Conservation (phyloP, 2,888 invertebrate species). For the Amphiduros pacificus region DNA sequence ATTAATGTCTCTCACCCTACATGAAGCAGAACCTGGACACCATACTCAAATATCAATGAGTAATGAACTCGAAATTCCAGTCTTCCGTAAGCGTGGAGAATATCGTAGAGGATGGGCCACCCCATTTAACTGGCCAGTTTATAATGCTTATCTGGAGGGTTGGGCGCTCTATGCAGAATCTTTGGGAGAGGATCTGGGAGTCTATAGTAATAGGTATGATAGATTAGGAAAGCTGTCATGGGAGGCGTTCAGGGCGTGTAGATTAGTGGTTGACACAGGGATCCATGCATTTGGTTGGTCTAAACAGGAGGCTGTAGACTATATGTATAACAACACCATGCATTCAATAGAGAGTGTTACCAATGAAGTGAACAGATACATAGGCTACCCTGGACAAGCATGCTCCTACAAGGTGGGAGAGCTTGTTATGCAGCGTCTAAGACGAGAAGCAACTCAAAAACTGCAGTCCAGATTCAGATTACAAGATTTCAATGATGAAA, state of each 20-base stretch:
- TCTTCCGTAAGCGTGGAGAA: slow-evolving; percentile 38
- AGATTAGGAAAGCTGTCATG: slow-evolving; percentile 4
- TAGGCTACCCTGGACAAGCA: no score
- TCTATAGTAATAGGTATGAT: not conserved
- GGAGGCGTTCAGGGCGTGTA: slow-evolving; percentile 4
- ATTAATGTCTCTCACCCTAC: slow-evolving; percentile 3
- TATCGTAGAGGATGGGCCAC: slow-evolving; percentile 40
- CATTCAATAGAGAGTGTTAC: no score
- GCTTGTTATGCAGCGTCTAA: no score
- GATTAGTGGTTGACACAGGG: slow-evolving; percentile 7
- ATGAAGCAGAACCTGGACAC: slow-evolving; percentile 15
- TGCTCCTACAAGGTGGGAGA: no score
- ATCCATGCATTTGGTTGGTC: slow-evolving; percentile 2
- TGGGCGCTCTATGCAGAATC: slow-evolving; percentile 19
- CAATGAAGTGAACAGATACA: no score
- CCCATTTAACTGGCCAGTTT: slow-evolving; percentile 52
- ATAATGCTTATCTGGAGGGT: slow-evolving; percentile 53
- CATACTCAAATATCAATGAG: slow-evolving; percentile 33
- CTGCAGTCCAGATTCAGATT: no score
- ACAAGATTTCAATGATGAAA: no score
- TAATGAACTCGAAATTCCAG: slow-evolving; percentile 30
- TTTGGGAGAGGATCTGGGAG: slow-evolving; percentile 15
- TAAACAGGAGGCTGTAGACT: no score
- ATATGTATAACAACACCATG: no score
- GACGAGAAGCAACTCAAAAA: no score